Percentiles rank a stretch among this genome's conserved stretches.
phyloP scores from a whole-genome alignment of 2,888 invertebrate species.

The Drosophila aldrichi region DNA sequence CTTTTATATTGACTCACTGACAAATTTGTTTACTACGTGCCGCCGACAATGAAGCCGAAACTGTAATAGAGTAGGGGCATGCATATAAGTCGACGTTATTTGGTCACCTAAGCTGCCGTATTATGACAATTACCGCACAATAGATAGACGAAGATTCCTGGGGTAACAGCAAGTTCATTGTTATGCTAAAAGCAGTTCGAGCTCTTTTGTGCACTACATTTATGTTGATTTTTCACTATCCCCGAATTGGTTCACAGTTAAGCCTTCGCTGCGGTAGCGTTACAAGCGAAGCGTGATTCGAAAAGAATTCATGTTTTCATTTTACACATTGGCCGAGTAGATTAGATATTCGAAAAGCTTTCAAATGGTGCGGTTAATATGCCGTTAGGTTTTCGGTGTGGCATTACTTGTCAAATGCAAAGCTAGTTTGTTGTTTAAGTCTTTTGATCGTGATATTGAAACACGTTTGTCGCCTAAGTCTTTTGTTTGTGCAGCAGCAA shows the following conservation, averaged over 20 bases:
- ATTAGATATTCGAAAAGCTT: conserved; percentile 61
- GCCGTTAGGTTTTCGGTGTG: conserved; percentile 61
- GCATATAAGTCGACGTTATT: conserved; percentile 36
- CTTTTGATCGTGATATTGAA: conserved; percentile 41
- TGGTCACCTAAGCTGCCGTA: conserved; percentile 35
- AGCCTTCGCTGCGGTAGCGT: conserved; percentile 51
- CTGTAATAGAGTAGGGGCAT: conserved; percentile 26
- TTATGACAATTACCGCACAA: conserved; percentile 60
- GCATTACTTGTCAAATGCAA: conserved; percentile 38
- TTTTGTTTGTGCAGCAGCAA: conserved; percentile 41
- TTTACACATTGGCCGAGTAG: conserved; percentile 52
- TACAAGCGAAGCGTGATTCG: conserved; percentile 56
- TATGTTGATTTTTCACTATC: conserved; percentile 53
- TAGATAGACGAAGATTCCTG: conserved; percentile 26
- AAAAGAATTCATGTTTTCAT: conserved; percentile 62
- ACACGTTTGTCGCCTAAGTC: conserved; percentile 47
- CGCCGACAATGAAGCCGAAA: conserved; percentile 11
- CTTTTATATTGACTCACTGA: conserved; percentile 45
- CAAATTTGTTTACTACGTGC: conserved; percentile 67
- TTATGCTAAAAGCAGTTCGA: conserved; percentile 52
- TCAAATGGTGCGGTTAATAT: conserved; percentile 58
- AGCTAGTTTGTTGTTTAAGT: conserved; percentile 25
- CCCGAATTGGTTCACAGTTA: conserved; percentile 68
- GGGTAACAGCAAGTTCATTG: conserved; percentile 55
- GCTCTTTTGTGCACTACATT: conserved; percentile 34